A percentile compares a stretch with the other conserved stretches of the same genome.
Conservation (phyloP, 37 sponge, comb jelly and placozoan genomes). For the Aphrocallistes beatrix region DNA sequence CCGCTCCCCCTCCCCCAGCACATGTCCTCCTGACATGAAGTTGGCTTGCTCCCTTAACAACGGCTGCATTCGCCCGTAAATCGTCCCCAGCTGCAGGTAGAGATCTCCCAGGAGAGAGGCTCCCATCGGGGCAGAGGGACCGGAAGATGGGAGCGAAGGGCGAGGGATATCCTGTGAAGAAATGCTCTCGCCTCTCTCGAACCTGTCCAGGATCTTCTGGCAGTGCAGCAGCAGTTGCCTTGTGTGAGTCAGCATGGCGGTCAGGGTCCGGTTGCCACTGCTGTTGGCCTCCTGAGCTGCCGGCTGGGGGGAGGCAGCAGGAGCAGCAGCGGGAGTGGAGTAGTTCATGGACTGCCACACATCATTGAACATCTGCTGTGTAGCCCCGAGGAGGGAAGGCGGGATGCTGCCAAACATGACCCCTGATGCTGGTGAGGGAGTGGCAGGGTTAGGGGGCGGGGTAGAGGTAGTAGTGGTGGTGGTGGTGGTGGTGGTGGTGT, state of each 20-base stretch:
- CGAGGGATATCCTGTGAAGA: not conserved
- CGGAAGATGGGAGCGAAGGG: not conserved
- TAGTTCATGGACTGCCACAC: not conserved
- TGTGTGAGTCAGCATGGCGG: not conserved
- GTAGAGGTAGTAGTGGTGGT: not conserved
- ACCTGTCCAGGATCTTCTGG: not conserved
- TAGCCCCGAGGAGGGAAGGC: not conserved
- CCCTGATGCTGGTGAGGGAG: not conserved
- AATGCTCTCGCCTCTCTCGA: not conserved
- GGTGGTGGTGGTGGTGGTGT: not conserved
- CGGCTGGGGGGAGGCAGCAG: not conserved
- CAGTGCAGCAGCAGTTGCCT: not conserved
- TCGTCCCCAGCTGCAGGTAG: not conserved
- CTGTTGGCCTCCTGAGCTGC: not conserved
- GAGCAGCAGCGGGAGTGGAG: not conserved
- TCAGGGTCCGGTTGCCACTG: not conserved
- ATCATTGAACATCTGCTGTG: not conserved
- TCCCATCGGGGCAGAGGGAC: not conserved
- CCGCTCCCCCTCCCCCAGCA: not conserved
- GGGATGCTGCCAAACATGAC: not conserved
- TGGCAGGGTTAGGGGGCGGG: not conserved
- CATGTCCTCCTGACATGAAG: not conserved
- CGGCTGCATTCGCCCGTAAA: not conserved
- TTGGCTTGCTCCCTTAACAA: not conserved
- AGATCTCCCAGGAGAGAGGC: not conserved